A percentile compares a stretch with the other conserved stretches of the same genome.
Evolutionary conservation across 2,888 invertebrate species (phyloP).

Genomic region (Drosophila glabriapex): DNA sequence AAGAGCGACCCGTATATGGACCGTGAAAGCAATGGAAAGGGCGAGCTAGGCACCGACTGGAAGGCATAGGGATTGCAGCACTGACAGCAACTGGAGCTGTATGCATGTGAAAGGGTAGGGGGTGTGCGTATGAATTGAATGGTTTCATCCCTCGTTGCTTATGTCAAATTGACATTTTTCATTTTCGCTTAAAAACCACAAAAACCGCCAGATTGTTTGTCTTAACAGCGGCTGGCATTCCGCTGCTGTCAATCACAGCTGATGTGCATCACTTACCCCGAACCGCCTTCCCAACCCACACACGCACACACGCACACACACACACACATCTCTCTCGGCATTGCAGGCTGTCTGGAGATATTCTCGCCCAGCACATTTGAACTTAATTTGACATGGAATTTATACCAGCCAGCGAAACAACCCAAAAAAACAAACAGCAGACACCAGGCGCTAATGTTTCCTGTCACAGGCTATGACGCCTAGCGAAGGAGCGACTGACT

Average conservation of each 20-base stretch:
- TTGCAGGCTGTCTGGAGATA: slow-evolving; percentile 7
- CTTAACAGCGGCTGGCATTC: slow-evolving; percentile 67
- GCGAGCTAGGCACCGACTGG: neutral
- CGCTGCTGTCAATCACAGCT: slow-evolving; percentile 67
- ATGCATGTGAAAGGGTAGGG: neutral
- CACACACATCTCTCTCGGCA: neutral
- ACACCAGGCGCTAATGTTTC: slow-evolving; percentile 68
- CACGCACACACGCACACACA: neutral
- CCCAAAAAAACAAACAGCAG: slow-evolving; percentile 23
- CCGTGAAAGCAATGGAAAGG: slow-evolving; percentile 4
- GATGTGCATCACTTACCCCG: slow-evolving; percentile 42
- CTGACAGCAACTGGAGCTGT: slow-evolving; percentile 2
- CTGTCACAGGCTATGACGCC: slow-evolving; percentile 59
- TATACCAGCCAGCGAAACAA: slow-evolving; percentile 32
- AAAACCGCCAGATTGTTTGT: slow-evolving; percentile 75
- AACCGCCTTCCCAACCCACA: neutral
- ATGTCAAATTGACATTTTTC: slow-evolving; percentile 78
- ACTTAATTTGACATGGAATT: slow-evolving; percentile 66
- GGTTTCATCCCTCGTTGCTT: slow-evolving; percentile 44
- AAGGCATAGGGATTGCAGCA: slow-evolving; percentile 10
- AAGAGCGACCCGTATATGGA: slow-evolving; percentile 48
- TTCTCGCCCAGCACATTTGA: slow-evolving; percentile 48
- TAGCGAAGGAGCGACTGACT: slow-evolving; percentile 8
- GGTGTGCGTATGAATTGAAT: slow-evolving; percentile 15
- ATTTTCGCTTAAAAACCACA: slow-evolving; percentile 70